These are phyloP conservation scores for Bovichtus variegatus DNA, from an alignment of 2,797 vertebrate genomes.

Conservation along the genomic window DNA sequence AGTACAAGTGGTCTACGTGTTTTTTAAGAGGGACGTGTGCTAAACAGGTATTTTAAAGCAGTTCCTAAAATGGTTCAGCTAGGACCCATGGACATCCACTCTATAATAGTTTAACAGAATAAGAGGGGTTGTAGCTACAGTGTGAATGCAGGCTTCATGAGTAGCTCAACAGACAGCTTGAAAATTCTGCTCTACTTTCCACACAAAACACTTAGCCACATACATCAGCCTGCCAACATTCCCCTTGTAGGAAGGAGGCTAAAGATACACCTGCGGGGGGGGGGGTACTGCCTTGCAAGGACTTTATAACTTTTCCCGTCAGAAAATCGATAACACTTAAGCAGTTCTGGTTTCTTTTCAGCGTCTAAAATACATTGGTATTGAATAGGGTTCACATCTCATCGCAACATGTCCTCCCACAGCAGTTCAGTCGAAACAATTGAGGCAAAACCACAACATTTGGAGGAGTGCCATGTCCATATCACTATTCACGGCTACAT, in stretches of 20 bases:
- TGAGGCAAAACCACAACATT: conserved; percentile 26
- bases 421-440: conserved; percentile 36
- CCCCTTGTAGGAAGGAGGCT: conserved; percentile 55
- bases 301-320: conserved; percentile 25
- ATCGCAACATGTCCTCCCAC: conserved; percentile 12
- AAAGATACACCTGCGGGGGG: conserved; percentile 59
- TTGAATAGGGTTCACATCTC: conserved; percentile 12
- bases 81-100: not conserved
- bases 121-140: conserved; percentile 12
- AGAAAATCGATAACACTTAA: conserved; percentile 61
- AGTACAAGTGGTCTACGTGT: not conserved
- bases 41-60: not conserved
- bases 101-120: conserved; percentile 29
- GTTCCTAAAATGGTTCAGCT: not conserved
- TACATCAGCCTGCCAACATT: conserved; percentile 58
- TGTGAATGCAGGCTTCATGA: conserved; percentile 21
- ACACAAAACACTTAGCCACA: conserved; percentile 55
- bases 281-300: conserved; percentile 32
- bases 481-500: conserved; percentile 47
- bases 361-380: conserved; percentile 9
- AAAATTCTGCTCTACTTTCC: conserved; percentile 51
- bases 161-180: not conserved
- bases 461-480: conserved; percentile 21
- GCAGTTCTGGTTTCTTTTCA: conserved; percentile 29
- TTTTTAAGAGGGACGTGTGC: not conserved